Evolutionary conservation across 2,888 invertebrate genomes (phyloP), one percentile per base, ranked within the genome.

Genomic region (Hypsopygia costalis): DNA sequence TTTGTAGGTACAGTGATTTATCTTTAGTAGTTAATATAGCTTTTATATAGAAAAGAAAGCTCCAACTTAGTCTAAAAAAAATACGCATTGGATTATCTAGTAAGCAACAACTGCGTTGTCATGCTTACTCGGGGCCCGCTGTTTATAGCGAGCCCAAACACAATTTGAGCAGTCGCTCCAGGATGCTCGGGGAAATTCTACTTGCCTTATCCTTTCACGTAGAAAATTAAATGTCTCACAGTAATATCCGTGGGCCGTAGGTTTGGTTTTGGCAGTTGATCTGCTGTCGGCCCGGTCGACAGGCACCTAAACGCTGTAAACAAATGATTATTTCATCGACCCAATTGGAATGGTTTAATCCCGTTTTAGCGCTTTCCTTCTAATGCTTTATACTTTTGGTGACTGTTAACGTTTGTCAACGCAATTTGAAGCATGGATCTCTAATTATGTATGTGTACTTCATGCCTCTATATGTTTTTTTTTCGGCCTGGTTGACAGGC

Each of bases 171-270:
- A 62, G 58, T 52, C 58, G 50, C 44, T 61, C 52, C 70, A 69
- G 75, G 77, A 75, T 70, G 71, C 70, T 70, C 60, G 63, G 66
- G 79, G 76, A 78, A 78, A 82, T 77, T 76, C 78, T 68, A 63
- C 71, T 73, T 67, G 79, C 77, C 81, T 86, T 86, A 85, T 86
- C 85, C 83, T 74, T 87, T 77, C 87, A 86, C 86, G 87, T 87
- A 86, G 87, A 87, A 87, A 87, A 87, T 87, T 86, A 87, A 87
- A 87, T 79, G 87, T 87, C 86, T 82, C 75, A 67, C 70, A 69
- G 81, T 77, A 78, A 83, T 81, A 83, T 83, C 85, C 82, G 81
- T 61, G 65, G 66, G 64, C 59, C 58, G 66, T 60, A 63, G 57
- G 63, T 69, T 67, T 81, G 82, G 69, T 72, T 81, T 79, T 82